Percentiles rank a stretch among this genome's conserved stretches.
These are phyloP conservation scores for Parnassius apollo DNA, from an alignment of 2,888 invertebrate genomes.

Conservation along the genomic window DNA sequence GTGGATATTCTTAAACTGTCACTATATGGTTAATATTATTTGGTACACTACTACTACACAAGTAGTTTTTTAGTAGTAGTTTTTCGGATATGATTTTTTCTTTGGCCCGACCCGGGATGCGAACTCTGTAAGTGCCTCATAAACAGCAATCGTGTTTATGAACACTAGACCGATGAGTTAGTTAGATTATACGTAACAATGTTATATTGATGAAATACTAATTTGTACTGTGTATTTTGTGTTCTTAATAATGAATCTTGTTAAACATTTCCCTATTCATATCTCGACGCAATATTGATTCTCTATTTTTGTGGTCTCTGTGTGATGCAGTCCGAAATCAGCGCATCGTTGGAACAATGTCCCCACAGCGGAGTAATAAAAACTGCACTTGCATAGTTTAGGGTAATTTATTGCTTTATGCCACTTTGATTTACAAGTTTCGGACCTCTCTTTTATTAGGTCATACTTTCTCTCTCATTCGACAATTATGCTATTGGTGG, in stretches of 20 bases:
- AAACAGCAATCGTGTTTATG: too few relatives aligned
- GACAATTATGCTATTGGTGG: not conserved
- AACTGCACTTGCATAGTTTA: slow-evolving; percentile 56
- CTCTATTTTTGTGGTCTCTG: slow-evolving; percentile 1
- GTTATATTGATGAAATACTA: too few relatives aligned
- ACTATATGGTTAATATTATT: too few relatives aligned
- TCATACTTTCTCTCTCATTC: slow-evolving; percentile 40
- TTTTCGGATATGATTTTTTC: too few relatives aligned
- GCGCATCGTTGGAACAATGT: slow-evolving; percentile 34
- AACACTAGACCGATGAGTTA: too few relatives aligned
- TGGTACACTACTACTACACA: too few relatives aligned
- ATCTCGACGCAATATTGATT: not conserved
- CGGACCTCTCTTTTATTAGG: slow-evolving; percentile 55
- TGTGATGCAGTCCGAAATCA: slow-evolving; percentile 34
- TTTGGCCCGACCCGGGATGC: too few relatives aligned
- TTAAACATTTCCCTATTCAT: not conserved
- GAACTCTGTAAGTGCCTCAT: too few relatives aligned
- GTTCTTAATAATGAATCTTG: not conserved
- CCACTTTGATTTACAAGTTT: slow-evolving; percentile 34
- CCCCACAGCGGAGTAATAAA: slow-evolving; percentile 41
- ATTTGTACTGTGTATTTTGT: not conserved
- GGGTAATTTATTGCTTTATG: slow-evolving; percentile 56
- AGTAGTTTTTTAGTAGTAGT: too few relatives aligned
- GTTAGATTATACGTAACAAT: too few relatives aligned
- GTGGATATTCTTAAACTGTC: too few relatives aligned